Evolutionary conservation across 2,113 vertebrate genomes (phyloP), one percentile per base, ranked within the genome.

Genomic region (Sapayoa aenigma): DNA sequence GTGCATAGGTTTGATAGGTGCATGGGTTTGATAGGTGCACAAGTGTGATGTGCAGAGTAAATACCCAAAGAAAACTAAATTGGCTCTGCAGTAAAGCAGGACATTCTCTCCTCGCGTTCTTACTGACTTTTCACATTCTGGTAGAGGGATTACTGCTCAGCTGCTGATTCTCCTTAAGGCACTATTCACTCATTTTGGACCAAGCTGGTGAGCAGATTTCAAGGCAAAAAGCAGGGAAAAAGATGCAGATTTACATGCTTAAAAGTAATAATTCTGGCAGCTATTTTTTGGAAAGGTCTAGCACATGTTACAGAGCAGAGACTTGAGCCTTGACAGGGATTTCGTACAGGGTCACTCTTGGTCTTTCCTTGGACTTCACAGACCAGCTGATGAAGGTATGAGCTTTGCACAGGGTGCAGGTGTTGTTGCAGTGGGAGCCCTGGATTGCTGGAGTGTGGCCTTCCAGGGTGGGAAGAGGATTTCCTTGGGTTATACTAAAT

Each of bases 331-430:
- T 50, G 33, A 12, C 33, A 23, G 28, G 12, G 37, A 14, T 62
- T 86, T 58, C 41, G 12, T 63, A 6, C 13, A 39, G 11, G 13
- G 20, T 4, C 2, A 3, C 17, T 58, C 18, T 33, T 80, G 39
- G 12, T 11, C 47, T 30, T 74, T 52, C n/a, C 12, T 7, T 23
- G n/a, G 53, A 24, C 17, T 41, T 42, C 4, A 3, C 24, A 73
- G 24, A 27, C 16, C 0, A 2, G 13, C n/a, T 77, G 56, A 37
- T 0, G 0, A 30, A 67, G 22, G 14, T 0, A 0, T n/a, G 37
- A 53, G 22, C 22, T 56, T 52, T 49, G 56, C 23, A 5, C 9
- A 16, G 28, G n/a, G 30, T 30, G 8, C 33, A 58, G 19, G 27
- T 1, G 2, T 20, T n/a, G 53, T 12, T 35, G 25, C 16, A 17